phyloP scores from a whole-genome alignment of 2,797 vertebrate species.

The Poecilia wingei region DNA sequence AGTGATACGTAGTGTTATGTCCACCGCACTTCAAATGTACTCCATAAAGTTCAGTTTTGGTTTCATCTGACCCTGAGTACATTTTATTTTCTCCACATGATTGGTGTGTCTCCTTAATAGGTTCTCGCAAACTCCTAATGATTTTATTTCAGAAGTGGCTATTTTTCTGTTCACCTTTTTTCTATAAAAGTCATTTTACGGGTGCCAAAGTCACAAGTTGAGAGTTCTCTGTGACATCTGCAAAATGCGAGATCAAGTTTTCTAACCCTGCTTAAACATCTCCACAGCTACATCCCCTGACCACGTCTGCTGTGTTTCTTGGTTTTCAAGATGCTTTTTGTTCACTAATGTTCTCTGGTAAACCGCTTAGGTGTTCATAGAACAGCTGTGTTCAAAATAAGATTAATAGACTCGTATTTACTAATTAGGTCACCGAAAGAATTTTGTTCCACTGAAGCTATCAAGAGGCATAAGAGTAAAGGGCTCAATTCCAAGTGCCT shows the following conservation, averaged over 20 bases:
- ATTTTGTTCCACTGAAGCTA: not conserved
- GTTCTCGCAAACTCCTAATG: not conserved
- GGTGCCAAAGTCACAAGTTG: not conserved
- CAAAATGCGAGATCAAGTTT: not conserved
- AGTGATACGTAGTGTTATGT: not conserved
- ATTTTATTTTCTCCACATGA: not conserved
- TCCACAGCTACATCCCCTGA: not conserved
- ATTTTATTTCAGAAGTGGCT: not conserved
- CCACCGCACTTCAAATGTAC: not conserved
- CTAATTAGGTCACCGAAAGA: not conserved
- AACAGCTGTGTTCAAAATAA: not conserved
- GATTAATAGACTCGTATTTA: not conserved
- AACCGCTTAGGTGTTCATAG: not conserved
- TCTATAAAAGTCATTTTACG: not conserved
- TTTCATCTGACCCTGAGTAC: not conserved
- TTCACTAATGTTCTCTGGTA: not conserved
- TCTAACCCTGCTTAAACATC: not conserved
- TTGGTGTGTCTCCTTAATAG: not conserved
- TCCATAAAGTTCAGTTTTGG: not conserved
- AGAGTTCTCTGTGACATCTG: not conserved
- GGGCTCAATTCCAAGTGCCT: not conserved
- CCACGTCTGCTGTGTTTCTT: not conserved
- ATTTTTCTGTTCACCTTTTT: not conserved
- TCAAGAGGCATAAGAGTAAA: not conserved
- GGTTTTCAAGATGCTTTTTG: not conserved